Evolutionary conservation across 2,888 invertebrate genomes (phyloP).

Genomic region (Chalcosyrphus nemorum): DNA sequence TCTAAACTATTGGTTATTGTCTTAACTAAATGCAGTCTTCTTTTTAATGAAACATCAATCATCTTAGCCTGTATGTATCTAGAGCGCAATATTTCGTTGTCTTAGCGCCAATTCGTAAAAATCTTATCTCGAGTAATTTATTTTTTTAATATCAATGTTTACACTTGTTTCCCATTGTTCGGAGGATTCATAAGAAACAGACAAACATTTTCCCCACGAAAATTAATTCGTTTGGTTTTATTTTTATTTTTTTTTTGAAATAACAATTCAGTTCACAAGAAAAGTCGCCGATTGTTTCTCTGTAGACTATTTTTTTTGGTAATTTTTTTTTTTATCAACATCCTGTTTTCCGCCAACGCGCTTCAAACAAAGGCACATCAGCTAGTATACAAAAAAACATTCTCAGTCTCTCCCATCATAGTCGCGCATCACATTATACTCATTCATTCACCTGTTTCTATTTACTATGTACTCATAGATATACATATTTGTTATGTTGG

Average conservation of each 20-base stretch:
- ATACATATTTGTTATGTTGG: conserved; percentile 22
- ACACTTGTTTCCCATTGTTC: conserved; percentile 32
- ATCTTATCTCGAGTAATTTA: conserved; percentile 28
- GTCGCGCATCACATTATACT: conserved; percentile 36
- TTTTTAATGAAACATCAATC: no score
- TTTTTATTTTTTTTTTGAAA: conserved; percentile 9
- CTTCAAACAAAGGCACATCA: conserved; percentile 66
- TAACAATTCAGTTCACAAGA: conserved; percentile 59
- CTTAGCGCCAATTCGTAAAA: conserved; percentile 39
- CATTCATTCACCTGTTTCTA: conserved; percentile 70
- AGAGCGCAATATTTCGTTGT: not conserved
- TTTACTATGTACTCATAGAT: conserved; percentile 55
- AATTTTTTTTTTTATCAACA: conserved; percentile 58
- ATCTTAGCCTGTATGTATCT: not conserved
- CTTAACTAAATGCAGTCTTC: no score
- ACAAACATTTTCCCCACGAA: conserved; percentile 32
- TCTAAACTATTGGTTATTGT: no score
- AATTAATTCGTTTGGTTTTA: conserved; percentile 1
- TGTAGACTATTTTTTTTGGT: conserved; percentile 12
- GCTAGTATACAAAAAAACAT: conserved; percentile 38
- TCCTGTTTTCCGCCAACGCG: conserved; percentile 71
- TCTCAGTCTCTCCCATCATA: conserved; percentile 48
- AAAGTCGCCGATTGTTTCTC: conserved; percentile 58
- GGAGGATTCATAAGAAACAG: not conserved
- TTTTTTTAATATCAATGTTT: conserved; percentile 24